A percentile compares a stretch with the other conserved stretches of the same genome.
phyloP scores from a whole-genome alignment of 2,888 invertebrate species.

The Drosophila anomelani region DNA sequence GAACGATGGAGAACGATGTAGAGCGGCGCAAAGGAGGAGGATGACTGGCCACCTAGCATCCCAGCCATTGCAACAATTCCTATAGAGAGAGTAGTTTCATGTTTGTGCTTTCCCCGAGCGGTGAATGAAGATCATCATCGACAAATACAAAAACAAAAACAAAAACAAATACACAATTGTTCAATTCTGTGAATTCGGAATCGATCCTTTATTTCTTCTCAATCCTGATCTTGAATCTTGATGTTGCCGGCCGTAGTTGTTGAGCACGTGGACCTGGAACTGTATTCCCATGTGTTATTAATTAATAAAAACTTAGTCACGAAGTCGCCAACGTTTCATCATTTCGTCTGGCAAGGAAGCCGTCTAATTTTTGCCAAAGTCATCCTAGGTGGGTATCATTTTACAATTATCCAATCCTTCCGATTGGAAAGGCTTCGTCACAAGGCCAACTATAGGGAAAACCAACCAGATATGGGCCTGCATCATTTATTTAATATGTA shows the following conservation, averaged over 20 bases:
- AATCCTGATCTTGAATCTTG: background rate
- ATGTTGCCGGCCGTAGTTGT: background rate
- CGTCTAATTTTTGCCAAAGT: background rate
- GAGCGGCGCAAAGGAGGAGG: background rate
- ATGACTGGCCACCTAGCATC: slow-evolving; percentile 8
- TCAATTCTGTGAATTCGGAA: slow-evolving; percentile 45
- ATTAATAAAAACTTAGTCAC: slow-evolving; percentile 39
- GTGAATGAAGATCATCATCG: slow-evolving; percentile 32
- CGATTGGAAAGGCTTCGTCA: no score
- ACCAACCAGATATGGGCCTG: slow-evolving; percentile 26
- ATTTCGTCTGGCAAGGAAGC: background rate
- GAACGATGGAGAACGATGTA: slow-evolving; percentile 2
- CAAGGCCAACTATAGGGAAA: background rate
- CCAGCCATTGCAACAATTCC: slow-evolving; percentile 18
- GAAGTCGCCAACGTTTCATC: background rate
- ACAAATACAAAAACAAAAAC: slow-evolving; percentile 20
- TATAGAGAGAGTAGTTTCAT: slow-evolving; percentile 29
- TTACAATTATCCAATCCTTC: no score
- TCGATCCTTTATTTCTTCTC: slow-evolving; percentile 59
- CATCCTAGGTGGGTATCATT: background rate
- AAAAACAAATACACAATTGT: slow-evolving; percentile 56
- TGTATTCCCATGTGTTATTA: slow-evolving; percentile 39
- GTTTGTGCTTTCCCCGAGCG: slow-evolving; percentile 36
- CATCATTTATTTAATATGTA: slow-evolving; percentile 38
- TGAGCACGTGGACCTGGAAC: slow-evolving; percentile 18